phyloP scores from a whole-genome alignment of 2,888 invertebrate genomes.

The Melanotus villosus region DNA sequence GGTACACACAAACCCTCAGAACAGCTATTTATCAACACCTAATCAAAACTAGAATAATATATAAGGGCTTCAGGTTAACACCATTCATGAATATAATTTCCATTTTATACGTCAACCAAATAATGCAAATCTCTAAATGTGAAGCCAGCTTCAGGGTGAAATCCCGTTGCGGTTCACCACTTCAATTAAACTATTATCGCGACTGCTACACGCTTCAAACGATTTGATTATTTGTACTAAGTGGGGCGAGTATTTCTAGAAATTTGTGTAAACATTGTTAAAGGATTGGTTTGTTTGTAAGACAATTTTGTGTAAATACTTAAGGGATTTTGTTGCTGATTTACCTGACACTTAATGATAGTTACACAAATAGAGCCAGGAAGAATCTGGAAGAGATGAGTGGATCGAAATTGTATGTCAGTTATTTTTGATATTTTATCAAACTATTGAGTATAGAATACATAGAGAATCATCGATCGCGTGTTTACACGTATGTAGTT shows the following conservation, averaged over 20 bases:
- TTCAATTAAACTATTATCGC: conserved; percentile 24
- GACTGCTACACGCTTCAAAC: conserved; percentile 3
- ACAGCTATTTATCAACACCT: neutral
- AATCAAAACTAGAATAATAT: neutral
- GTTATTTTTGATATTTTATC: too few species aligned
- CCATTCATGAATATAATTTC: conserved; percentile 19
- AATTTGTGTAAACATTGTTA: neutral
- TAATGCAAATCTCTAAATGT: conserved; percentile 4
- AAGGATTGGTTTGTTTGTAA: too few species aligned
- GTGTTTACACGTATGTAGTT: too few species aligned
- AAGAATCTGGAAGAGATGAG: too few species aligned
- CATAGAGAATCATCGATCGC: too few species aligned
- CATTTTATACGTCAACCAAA: conserved; percentile 19
- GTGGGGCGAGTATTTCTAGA: neutral
- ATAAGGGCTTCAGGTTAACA: neutral
- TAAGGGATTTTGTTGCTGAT: too few species aligned
- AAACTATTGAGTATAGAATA: too few species aligned
- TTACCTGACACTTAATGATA: too few species aligned
- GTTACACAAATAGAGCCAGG: too few species aligned
- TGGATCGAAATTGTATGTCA: too few species aligned
- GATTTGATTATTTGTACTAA: conserved; percentile 2
- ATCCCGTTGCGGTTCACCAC: neutral
- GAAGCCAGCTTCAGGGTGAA: conserved; percentile 3
- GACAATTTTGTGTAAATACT: too few species aligned
- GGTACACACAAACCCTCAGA: neutral